Base-by-base conservation (phyloP, 2,888 invertebrate genomes). In the Nysson spinosus region DNA sequence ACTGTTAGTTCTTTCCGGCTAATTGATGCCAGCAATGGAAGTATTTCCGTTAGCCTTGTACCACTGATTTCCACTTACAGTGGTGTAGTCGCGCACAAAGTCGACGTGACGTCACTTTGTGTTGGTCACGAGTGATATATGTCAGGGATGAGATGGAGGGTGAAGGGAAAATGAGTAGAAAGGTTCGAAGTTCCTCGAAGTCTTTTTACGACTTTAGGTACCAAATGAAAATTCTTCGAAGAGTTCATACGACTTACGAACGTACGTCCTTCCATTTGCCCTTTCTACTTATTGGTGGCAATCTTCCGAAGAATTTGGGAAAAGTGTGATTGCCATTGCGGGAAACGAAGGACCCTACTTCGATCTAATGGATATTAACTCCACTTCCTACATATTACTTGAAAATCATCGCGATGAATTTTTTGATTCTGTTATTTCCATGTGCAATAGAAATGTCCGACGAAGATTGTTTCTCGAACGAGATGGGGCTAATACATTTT, bases 201-300 rank as follows among this genome's bases (percentile, higher is more conserved):
- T 47, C 28, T 51, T 30, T 65, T 55, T 44, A 58, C 55, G 65
- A 54, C 54, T 55, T 55, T 43, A 14, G 39, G 32, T 47, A 32
- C 49, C 52, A 67, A 64, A 67, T 67, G 66, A 67, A 58, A 67
- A 67, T 67, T 67, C 66, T 67, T 67, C 11, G 66, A 57, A 26
- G 40, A 54, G 49, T 66, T 65, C n/a, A 49, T 49, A 37, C 49
- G 60, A 61, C 43, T 55, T 16, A 44, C 35, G 11, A n/a, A n/a
- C n/a, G n/a, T n/a, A n/a, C n/a, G n/a, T n/a, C n/a, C 47, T 28
- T 44, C 46, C 9, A 26, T 42, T 46, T 32, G 11, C 32, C 28
- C 40, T 43, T 32, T 9, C 55, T 16, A 20, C 50, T 47, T 37
- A 30, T 61, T 35, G 56, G 32, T 26, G 37, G 51, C 52, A 49